Conservation (phyloP, 1,140 invertebrate genomes). For the Platorchestia sp. region DNA sequence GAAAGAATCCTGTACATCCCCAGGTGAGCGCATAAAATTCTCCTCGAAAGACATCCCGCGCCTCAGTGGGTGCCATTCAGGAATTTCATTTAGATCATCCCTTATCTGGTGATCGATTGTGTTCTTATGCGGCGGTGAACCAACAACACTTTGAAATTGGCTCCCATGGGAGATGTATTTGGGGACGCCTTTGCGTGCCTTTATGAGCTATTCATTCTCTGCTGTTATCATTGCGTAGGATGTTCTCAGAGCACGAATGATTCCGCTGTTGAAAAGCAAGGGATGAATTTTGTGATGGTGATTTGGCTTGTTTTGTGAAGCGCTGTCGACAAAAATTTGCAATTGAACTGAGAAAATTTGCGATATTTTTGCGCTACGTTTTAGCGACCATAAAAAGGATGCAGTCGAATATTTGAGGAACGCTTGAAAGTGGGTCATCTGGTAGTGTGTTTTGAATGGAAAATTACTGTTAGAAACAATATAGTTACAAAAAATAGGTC, state of each 20-base stretch:
- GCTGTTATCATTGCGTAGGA: background rate
- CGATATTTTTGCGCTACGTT: too few relatives aligned
- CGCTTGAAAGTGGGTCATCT: too few relatives aligned
- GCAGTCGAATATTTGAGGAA: too few relatives aligned
- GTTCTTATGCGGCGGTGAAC: background rate
- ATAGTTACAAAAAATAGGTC: too few relatives aligned
- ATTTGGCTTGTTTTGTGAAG: too few relatives aligned
- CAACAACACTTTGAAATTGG: background rate
- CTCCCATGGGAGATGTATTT: background rate
- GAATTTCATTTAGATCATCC: constrained; percentile 52
- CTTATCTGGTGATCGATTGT: background rate
- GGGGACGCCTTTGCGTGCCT: background rate
- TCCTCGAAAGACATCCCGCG: background rate
- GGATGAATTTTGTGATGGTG: background rate
- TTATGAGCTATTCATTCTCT: background rate
- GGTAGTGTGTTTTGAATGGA: too few relatives aligned
- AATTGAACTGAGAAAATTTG: too few relatives aligned
- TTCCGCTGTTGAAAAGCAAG: background rate
- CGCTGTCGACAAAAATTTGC: too few relatives aligned
- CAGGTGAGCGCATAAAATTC: constrained; percentile 55
- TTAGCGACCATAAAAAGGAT: too few relatives aligned
- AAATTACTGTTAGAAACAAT: too few relatives aligned
- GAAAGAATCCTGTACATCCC: constrained; percentile 67
- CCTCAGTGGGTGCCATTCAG: background rate
- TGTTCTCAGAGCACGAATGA: background rate